Percentiles rank a stretch among this genome's conserved stretches.
Conservation (phyloP, 2,113 vertebrate genomes). For the Phalacrocorax brasilianus region DNA sequence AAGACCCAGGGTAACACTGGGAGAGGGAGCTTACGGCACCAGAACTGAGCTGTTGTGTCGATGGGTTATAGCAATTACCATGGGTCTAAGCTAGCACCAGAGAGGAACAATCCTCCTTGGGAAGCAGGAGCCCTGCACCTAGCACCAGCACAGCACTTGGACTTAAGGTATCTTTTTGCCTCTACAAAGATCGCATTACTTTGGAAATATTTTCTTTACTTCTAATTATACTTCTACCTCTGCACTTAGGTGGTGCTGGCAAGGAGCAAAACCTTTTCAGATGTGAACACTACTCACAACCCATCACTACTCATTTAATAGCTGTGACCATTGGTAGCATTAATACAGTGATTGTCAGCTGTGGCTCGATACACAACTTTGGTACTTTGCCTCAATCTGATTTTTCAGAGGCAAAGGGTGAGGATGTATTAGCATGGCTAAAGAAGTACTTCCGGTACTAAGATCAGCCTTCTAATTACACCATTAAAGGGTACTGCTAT, state of each 20-base stretch:
- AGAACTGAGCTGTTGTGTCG: neutral
- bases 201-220: neutral
- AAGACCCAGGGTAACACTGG: neutral
- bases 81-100: neutral
- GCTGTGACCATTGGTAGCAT: neutral
- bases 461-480: constrained; percentile 43
- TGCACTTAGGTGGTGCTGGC: neutral
- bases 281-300: neutral
- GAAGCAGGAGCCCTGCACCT: neutral
- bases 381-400: neutral
- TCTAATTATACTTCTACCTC: neutral
- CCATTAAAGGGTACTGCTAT: constrained; percentile 43
- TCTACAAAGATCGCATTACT: neutral
- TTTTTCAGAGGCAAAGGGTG: neutral
- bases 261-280: neutral
- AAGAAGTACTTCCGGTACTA: constrained; percentile 22
- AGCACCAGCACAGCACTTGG: neutral
- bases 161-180: neutral
- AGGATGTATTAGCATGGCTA: neutral
- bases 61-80: neutral
- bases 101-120: neutral
- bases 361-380: neutral
- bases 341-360: neutral
- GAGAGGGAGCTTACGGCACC: neutral
- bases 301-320: neutral